Conservation (phyloP, 2,113 vertebrate genomes). For the Trichechus manatus region DNA sequence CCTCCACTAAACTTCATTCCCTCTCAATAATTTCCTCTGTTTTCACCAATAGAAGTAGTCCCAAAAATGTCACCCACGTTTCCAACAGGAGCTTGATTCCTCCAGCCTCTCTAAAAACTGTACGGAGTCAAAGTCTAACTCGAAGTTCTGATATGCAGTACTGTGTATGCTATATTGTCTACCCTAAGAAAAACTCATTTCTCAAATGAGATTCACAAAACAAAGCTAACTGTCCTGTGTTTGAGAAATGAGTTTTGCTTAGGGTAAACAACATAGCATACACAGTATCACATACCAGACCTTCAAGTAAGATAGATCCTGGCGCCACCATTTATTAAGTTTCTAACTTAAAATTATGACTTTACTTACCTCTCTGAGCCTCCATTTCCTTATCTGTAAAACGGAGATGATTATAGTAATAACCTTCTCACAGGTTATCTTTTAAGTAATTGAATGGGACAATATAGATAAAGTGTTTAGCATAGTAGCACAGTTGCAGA, state of each 20-base stretch:
- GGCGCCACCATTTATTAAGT: not conserved
- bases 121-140: not conserved
- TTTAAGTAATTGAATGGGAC: not conserved
- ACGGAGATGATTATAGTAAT: not conserved
- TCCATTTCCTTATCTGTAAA: not conserved
- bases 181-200: not conserved
- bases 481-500: not conserved
- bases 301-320: not conserved
- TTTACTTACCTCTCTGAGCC: not conserved
- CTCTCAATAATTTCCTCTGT: not conserved
- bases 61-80: not conserved
- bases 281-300: not conserved
- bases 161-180: not conserved
- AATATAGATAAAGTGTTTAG: not conserved
- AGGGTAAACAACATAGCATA: not conserved
- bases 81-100: not conserved
- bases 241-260: not conserved
- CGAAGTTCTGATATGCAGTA: not conserved
- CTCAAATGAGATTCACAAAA: not conserved
- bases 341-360: not conserved
- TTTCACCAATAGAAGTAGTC: not conserved
- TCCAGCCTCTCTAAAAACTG: not conserved
- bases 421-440: not conserved
- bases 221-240: conserved; percentile 4
- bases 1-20: not conserved